Evolutionary conservation across 2,888 invertebrate species (phyloP), one percentile per base, ranked within the genome.

Genomic region (Gandaritis pyraliata): DNA sequence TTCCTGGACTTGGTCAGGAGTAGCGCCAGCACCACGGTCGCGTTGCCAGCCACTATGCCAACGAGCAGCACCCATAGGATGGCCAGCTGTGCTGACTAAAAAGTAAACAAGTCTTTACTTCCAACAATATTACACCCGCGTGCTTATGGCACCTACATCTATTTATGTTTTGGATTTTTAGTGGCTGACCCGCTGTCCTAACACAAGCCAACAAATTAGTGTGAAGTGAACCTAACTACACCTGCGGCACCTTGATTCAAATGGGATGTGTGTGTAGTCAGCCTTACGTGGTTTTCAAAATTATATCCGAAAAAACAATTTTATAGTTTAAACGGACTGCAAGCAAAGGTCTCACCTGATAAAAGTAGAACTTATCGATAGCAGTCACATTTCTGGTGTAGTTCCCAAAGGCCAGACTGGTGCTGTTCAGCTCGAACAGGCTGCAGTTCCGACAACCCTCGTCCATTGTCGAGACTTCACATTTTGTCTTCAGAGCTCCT

Each of bases 1-100:
- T 97, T 97, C 71, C 97, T 94, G 64, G 96, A 94, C 82, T 97
- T 97, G 69, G 96, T 96, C 71, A 96, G 93, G 54, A 96, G 93
- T 63, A 98, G 93, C 12, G 97, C 97, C 51, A 96, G 94, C 15
- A 98, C 93, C 12, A 98, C 98, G 0, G 97, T 96, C 38, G 95
- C 94, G 87, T 98, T 98, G 46, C 98, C 98, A 58, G 96, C 94
- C 36, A 98, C 96, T 68, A 98, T 98, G 47, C 97, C 94, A 65
- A 95, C 94, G 78, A 98, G 95, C 43, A 98, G 93, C 59, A 96
- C 90, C 95, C 97, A 97, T 64, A 98, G 89, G 43, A 98, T 95
- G 12, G 97, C 95, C 83, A 98, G 94, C 84, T 98, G 98, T 77
- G 96, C 97, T 60, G 95, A 95, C 98, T 98, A 47, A 18, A 48